Evolutionary conservation across 2,888 invertebrate species (phyloP), one percentile per base, ranked within the genome.

Genomic region (Meganola albula): DNA sequence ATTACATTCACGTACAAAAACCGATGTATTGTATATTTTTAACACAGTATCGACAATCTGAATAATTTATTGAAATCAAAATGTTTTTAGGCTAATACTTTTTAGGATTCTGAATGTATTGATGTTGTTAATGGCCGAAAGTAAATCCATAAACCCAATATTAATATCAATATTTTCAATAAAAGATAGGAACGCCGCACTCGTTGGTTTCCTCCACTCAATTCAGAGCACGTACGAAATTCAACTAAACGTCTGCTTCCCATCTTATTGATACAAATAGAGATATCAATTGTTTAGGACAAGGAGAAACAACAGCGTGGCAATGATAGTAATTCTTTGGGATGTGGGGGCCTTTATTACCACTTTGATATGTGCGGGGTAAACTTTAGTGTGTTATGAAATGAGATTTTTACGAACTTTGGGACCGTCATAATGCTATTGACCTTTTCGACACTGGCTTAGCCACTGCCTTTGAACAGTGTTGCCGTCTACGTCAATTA

Each of bases 261-360:
- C 60, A 74, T 74, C 79, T 80, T 83, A 85, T 84, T 84, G 84
- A 83, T 85, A 85, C 84, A 85, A 84, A 84, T 82, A 80, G 80
- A 82, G 74, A 80, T 83, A 83, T 79, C 83, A 82, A 84, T 84
- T 84, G 84, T 82, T 84, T 76, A 64, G 75, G 78, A 82, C 82
- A 79, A 67, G 74, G 63, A 68, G 63, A 68, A 74, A 76, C 72
- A 71, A 69, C 70, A 61, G 55, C 55, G 74, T 74, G 76, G 66
- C 73, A 71, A 74, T 74, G 69, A 67, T 69, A 71, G 71, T 71
- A 63, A 70, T 76, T 72, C 70, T 63, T 62, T 51, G 59, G 56
- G 57, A 63, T 61, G 58, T 63, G 60, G 63, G 66, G 59, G 53
- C 53, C 53, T 68, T 70, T 69, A 70, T 64, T 63, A 56, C 53